Conservation (phyloP, 1,140 invertebrate species). For the Aethina tumida region DNA sequence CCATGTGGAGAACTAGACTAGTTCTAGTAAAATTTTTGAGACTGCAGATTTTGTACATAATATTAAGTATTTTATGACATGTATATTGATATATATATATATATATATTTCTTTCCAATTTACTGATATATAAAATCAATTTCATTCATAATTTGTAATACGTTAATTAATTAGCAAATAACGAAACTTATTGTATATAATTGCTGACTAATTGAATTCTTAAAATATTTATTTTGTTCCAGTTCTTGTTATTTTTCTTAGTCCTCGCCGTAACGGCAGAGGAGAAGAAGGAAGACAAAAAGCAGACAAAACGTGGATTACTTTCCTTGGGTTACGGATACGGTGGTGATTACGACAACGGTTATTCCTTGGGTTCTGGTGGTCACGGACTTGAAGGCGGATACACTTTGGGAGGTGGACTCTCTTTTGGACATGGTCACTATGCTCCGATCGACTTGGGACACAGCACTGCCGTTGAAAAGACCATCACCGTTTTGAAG, state of each 20-base stretch:
- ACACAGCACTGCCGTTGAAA: slow-evolving; percentile 46
- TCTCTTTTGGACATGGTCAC: slow-evolving; percentile 12
- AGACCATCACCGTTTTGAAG: slow-evolving; percentile 39
- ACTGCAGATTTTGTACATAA: too few species aligned
- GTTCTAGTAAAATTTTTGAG: too few species aligned
- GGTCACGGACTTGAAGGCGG: slow-evolving; percentile 33
- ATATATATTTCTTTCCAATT: too few species aligned
- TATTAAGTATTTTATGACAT: too few species aligned
- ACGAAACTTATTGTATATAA: too few species aligned
- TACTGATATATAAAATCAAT: too few species aligned
- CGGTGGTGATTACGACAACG: slow-evolving; percentile 48
- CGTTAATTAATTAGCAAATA: too few species aligned
- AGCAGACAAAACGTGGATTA: slow-evolving; percentile 56
- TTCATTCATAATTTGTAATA: too few species aligned
- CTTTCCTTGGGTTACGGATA: slow-evolving; percentile 46
- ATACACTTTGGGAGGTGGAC: slow-evolving; percentile 13
- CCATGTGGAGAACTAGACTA: too few species aligned
- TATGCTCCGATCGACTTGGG: slow-evolving; percentile 20
- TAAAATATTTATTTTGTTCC: slow-evolving; percentile 32
- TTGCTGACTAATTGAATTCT: slow-evolving; percentile 9
- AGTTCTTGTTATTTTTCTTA: slow-evolving; percentile 60
- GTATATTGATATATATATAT: too few species aligned
- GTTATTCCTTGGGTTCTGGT: slow-evolving; percentile 40
- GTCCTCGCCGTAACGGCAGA: slow-evolving; percentile 53
- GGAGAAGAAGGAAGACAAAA: slow-evolving; percentile 51